Evolutionary conservation across 2,113 vertebrate genomes (phyloP), one percentile per base, ranked within the genome.

Genomic region (Oryzias melastigma): DNA sequence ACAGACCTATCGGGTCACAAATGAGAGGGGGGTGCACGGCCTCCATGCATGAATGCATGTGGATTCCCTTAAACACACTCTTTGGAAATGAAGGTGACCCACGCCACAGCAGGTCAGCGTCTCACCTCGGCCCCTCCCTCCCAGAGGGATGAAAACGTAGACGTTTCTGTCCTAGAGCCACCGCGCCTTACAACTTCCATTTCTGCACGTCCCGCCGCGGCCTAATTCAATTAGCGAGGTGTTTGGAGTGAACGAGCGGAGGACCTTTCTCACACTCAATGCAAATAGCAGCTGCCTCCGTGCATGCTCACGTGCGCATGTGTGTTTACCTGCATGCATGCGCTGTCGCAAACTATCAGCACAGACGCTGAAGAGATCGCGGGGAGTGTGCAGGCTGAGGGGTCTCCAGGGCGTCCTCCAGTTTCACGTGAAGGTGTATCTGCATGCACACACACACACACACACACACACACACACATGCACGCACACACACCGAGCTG

Each of bases 201-300:
- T 72, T 72, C 82, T 80, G 72, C 70, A 52, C 75, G 75, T 80
- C 67, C 65, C 62, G 7, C 22, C 29, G 64, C 81, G 82, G 82
- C 77, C 84, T 87, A 82, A 86, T 85, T 85, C 76, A 82, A 86
- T 86, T 80, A 85, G 80, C 10, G 60, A 74, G 57, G 72, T 76
- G 65, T 70, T 77, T 62, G 65, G 67, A 80, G 77, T 55, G 74
- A 80, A 80, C 54, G 75, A 75, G 75, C 73, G 17, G 65, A 76
- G 77, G 70, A 82, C 61, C 78, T 67, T 59, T 71, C 62, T 64
- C 58, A 74, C 67, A 50, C 20, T 53, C 22, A 46, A 46, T 49
- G 63, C 73, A 68, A 73, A 79, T 73, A 77, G 69, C 76, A 80
- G 71, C 78, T 83, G 77, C 65, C 45, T 24, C 22, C 52, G 3